A percentile compares a stretch with the other conserved stretches of the same genome.
Evolutionary conservation across 1,140 invertebrate species (phyloP).

Genomic region (Ctenoplectra terminalis): DNA sequence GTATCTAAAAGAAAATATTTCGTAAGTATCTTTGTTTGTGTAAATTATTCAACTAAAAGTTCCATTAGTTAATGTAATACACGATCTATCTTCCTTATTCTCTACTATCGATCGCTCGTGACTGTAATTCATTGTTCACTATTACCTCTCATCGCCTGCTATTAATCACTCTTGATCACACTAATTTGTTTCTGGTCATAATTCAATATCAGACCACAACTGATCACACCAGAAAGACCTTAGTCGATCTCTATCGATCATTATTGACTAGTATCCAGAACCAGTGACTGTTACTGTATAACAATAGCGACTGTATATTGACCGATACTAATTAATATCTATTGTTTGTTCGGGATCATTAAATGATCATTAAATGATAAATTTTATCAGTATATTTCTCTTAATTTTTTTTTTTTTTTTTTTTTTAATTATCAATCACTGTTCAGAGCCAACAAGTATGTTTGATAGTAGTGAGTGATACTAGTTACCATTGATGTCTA

Average conservation of each 20-base stretch:
- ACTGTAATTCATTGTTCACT: background rate
- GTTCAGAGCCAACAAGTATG: too few relatives aligned
- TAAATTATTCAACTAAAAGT: too few relatives aligned
- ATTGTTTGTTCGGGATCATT: too few relatives aligned
- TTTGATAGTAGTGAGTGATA: too few relatives aligned
- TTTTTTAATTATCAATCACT: too few relatives aligned
- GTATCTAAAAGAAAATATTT: too few relatives aligned
- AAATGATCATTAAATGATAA: too few relatives aligned
- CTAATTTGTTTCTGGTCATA: conserved; percentile 17
- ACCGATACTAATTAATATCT: background rate
- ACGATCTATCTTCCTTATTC: background rate
- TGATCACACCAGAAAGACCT: background rate
- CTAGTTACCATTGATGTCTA: too few relatives aligned
- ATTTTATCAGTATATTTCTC: too few relatives aligned
- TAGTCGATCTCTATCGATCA: background rate
- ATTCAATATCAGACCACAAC: background rate
- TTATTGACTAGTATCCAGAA: background rate
- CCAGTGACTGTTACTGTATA: background rate
- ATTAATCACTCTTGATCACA: conserved; percentile 13
- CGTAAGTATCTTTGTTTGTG: too few relatives aligned
- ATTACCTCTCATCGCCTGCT: background rate
- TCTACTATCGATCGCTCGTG: background rate
- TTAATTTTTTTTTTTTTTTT: too few relatives aligned
- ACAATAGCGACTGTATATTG: background rate
- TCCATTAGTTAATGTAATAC: background rate